Conservation (phyloP, 2,888 invertebrate genomes). For the Idaea biselata region DNA sequence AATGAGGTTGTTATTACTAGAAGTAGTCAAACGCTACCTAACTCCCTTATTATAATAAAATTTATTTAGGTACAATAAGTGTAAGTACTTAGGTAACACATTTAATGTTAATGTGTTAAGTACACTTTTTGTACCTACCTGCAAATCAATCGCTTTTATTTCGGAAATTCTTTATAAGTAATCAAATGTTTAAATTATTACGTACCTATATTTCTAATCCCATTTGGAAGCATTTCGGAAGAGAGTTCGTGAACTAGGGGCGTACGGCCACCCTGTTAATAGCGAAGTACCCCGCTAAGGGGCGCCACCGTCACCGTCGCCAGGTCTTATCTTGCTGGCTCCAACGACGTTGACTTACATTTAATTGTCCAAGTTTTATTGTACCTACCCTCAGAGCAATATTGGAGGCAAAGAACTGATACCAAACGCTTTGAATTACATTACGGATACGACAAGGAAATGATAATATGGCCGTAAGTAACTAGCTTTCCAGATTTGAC, state of each 20-base stretch:
- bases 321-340: constrained; percentile 68
- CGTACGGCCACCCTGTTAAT: constrained; percentile 63
- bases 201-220: constrained; percentile 52
- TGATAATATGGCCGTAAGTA: background rate
- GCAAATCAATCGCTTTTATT: background rate
- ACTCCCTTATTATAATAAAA: too few species aligned
- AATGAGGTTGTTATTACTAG: too few species aligned
- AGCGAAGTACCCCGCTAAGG: constrained; percentile 64
- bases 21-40: too few species aligned
- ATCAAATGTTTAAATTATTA: constrained; percentile 42
- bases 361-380: constrained; percentile 78
- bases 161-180: background rate
- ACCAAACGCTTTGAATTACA: constrained; percentile 49
- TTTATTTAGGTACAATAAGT: too few species aligned
- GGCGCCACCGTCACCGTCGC: constrained; percentile 39
- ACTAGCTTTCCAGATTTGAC: background rate
- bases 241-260: constrained; percentile 51
- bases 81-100: too few species aligned
- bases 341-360: constrained; percentile 69
- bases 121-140: too few species aligned
- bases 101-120: too few species aligned
- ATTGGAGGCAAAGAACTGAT: constrained; percentile 58
- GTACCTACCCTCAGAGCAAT: constrained; percentile 66
- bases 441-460: constrained; percentile 36
- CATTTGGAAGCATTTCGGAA: constrained; percentile 44